phyloP scores from a whole-genome alignment of 2,113 vertebrate species.

The Grammomys surdaster region DNA sequence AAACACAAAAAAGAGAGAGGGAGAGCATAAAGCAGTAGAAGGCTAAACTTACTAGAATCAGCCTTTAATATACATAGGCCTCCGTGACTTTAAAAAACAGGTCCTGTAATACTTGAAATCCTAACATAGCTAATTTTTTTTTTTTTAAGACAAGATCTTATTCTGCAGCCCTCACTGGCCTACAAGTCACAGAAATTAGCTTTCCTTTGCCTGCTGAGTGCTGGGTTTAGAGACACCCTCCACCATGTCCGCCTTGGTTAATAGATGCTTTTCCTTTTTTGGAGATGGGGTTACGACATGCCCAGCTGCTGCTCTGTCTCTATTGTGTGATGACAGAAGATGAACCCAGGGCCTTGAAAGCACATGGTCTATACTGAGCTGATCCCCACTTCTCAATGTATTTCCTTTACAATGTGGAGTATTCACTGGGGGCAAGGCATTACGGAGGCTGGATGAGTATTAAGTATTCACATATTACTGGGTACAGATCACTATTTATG shows the following conservation, averaged over 20 bases:
- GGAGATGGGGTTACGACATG: background rate
- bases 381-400: background rate
- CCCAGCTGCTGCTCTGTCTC: background rate
- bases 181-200: background rate
- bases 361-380: background rate
- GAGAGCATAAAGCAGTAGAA: background rate
- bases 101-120: background rate
- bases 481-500: background rate
- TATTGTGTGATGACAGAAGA: background rate
- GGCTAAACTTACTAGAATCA: background rate
- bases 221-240: background rate
- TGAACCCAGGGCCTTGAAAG: background rate
- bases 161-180: background rate
- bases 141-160: background rate
- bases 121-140: background rate
- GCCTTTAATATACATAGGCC: background rate
- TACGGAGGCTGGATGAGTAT: background rate
- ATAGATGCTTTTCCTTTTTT: background rate
- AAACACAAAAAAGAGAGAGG: background rate
- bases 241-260: background rate
- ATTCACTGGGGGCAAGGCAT: background rate
- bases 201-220: background rate
- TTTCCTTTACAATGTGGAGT: background rate
- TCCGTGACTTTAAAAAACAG: background rate
- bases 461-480: background rate